These are phyloP conservation scores for Lichenostomus cassidix DNA, from an alignment of 2,113 vertebrate species.

Conservation along the genomic window DNA sequence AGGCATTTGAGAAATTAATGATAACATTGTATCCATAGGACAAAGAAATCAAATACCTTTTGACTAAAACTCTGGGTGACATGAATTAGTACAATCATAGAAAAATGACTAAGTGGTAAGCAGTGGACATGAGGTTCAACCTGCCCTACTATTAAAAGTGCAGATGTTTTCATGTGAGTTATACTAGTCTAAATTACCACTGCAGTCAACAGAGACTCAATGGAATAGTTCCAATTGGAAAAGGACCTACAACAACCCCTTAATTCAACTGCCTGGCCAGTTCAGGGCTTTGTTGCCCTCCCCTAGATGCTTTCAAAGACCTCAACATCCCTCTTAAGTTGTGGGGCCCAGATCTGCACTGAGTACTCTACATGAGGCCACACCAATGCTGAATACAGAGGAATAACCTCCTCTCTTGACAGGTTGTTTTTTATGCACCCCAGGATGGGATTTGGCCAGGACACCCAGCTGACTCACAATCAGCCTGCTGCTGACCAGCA, in stretches of 20 bases:
- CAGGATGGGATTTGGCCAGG: not conserved
- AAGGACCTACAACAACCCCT: not conserved
- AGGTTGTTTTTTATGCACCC: rapidly evolving
- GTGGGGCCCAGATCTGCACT: not conserved
- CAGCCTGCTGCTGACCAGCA: not conserved
- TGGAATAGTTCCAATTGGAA: not conserved
- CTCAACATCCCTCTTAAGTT: not conserved
- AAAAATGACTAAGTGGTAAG: not conserved
- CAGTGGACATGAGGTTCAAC: not conserved
- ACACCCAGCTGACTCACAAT: rapidly evolving
- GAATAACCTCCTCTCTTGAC: not conserved
- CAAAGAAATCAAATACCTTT: not conserved
- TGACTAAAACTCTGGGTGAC: not conserved
- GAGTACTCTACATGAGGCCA: rapidly evolving
- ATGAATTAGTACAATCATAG: not conserved
- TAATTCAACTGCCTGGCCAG: not conserved
- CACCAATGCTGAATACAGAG: not conserved
- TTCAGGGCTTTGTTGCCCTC: not conserved
- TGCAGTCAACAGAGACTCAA: not conserved
- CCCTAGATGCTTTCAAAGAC: not conserved
- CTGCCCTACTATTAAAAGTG: not conserved
- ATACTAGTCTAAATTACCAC: not conserved
- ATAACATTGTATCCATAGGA: not conserved
- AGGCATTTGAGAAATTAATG: not conserved
- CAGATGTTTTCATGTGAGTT: not conserved